Evolutionary conservation across 2,888 invertebrate species (phyloP), one percentile per base, ranked within the genome.

Genomic region (Mimumesa dahlbomi): DNA sequence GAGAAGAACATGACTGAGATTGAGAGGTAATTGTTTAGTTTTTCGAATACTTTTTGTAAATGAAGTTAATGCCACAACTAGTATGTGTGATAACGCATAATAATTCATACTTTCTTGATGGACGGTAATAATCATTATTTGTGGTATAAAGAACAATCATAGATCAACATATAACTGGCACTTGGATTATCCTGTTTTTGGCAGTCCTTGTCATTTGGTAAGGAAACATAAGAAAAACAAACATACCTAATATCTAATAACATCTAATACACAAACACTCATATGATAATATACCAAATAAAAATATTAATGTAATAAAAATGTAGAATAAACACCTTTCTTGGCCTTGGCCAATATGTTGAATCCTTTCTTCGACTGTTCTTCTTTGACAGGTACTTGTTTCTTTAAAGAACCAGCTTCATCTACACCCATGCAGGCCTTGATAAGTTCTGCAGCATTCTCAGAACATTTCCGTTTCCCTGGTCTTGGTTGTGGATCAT

Each of bases 401-500:
- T 91, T 85, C 86, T 90, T 82, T 70, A 86, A 76, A 81, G 88
- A 82, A 82, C 86, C 85, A 74, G 86, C 82, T 82, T 88, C 86
- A 82, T 91, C 89, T 82, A 91, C 86, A 82, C 91, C 90, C 91
- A 91, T 90, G 85, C 91, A 90, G 82, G 91, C 89, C 89, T 92
- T 92, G 65, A 92, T 92, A 70, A 92, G 89, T 84, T 92, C 92
- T 13, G 91, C 91, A 42, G 92, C 92, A 84, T 92, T 93, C 83
- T 93, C 93, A 52, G 92, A 92, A 82, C 92, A 92, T 87, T 93
- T 93, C 77, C 93, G 87, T 85, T 92, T 92, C 64, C 90, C 90
- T 64, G 91, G 91, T 81, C 92, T 89, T 54, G 90, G 89, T 63
- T 83, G 84, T 21, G 87, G 81, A 61, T 88, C 93, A 79, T 93